Conservation (phyloP, 2,888 invertebrate genomes). For the Quadroppia sp. region DNA sequence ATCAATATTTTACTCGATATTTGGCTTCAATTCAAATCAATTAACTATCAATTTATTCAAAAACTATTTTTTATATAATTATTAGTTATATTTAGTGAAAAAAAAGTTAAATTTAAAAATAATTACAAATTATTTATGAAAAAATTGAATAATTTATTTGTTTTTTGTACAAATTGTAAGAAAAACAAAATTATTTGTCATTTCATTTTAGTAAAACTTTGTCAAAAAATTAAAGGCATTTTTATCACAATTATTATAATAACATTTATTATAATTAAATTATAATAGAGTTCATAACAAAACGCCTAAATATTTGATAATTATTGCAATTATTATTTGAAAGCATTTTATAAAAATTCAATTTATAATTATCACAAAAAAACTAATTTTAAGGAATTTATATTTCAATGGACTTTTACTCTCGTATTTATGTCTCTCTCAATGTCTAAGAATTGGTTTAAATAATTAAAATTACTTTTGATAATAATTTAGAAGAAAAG, state of each 20-base stretch:
- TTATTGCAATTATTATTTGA: background rate
- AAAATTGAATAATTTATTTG: too few relatives aligned
- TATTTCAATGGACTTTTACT: background rate
- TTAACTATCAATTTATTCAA: too few relatives aligned
- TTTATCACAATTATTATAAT: background rate
- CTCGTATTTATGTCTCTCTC: background rate
- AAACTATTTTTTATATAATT: too few relatives aligned
- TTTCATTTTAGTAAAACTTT: background rate
- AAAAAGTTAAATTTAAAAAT: too few relatives aligned
- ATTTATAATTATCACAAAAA: background rate
- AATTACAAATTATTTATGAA: too few relatives aligned
- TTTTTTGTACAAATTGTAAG: too few relatives aligned
- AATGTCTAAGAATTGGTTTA: background rate
- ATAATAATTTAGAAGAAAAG: background rate
- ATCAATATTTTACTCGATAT: too few relatives aligned
- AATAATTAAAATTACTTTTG: background rate
- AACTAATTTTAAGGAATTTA: background rate
- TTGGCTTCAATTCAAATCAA: too few relatives aligned
- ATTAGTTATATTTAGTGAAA: too few relatives aligned
- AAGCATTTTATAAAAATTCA: background rate
- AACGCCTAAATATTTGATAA: background rate
- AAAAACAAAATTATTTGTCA: too few relatives aligned
- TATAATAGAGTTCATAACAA: background rate
- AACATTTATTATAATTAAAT: background rate
- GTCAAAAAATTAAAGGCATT: background rate